phyloP scores from a whole-genome alignment of 2,888 invertebrate genomes.

The Halocaridina rubra region DNA sequence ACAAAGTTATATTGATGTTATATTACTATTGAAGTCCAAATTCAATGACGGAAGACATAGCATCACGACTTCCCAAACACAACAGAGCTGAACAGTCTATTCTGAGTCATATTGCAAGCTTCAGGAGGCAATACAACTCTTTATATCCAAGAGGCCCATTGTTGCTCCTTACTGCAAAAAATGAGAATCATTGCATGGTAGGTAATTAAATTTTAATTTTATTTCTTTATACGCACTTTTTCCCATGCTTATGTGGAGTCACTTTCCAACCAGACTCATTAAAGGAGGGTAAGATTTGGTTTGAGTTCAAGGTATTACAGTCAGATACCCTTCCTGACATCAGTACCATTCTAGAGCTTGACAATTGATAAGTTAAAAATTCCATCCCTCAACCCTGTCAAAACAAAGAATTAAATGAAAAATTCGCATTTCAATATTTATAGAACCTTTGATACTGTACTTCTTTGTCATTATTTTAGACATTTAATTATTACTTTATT shows the following conservation, averaged over 20 bases:
- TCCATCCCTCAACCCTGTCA: not conserved
- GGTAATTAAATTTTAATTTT: not conserved
- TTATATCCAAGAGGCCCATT: conserved; percentile 20
- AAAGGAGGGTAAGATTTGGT: no score
- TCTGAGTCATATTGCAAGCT: conserved; percentile 24
- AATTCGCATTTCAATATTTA: not conserved
- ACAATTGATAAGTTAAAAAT: not conserved
- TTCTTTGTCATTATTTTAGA: not conserved
- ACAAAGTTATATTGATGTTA: no score
- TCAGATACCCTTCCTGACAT: no score
- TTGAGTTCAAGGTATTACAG: not conserved
- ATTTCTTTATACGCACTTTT: no score
- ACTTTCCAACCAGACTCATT: no score
- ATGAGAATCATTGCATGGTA: conserved; percentile 16
- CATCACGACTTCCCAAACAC: not conserved
- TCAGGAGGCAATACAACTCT: conserved; percentile 35
- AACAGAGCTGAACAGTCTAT: not conserved
- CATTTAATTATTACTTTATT: no score
- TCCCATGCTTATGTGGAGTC: no score
- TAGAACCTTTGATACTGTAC: not conserved
- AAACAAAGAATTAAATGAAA: no score
- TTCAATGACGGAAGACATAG: no score
- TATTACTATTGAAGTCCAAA: no score
- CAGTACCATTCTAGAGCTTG: not conserved
- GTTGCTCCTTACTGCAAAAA: conserved; percentile 15